Base-by-base conservation (phyloP, 2,888 invertebrate genomes). In the Pasiphila rectangulata region DNA sequence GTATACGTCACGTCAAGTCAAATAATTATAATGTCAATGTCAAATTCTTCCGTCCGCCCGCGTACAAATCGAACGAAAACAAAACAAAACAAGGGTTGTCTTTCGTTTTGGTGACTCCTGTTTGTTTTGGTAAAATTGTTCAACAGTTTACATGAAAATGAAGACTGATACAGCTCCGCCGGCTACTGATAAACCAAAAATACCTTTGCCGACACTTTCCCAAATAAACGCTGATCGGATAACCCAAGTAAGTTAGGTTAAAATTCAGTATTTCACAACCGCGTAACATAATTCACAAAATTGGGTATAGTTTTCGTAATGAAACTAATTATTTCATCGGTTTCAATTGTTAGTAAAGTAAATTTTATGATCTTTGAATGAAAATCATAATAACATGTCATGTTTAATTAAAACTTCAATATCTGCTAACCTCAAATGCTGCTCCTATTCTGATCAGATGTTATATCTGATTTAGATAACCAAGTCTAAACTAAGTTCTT, bases 141-240 rank as follows among this genome's bases (percentile, higher is more conserved):
- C 15, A 37, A 21, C 43, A 9, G 41, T 35, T 20, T 17, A 10
- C 4, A 16, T n/a, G 42, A 57, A 78, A 54, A 87, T 87, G 85
- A 86, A 86, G 67, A 62, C 54, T 4, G 87, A 87, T 23, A 53
- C 66, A 13, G 64, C 68, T 20, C 57, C 69, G 34, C 35, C 53
- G 21, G 49, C 78, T 15, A 60, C 74, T 6, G 85, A 86, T 44
- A 87, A 88, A 66, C 79, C 84, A 10, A 90, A 90, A 80, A 79
- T 90, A 67, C 90, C 93, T 7, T 90, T 93, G 35, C 94, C 94
- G 7, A 97, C 97, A 0, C 93, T 97, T 17, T 94, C 96, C 51
- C 97, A 98, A 84, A 96, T 98, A 42, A 96, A 96, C 79, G 91
- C 95, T 0, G 98, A 98, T 75, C 90, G 94, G 72, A 95, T 98